phyloP scores from a whole-genome alignment of 2,797 vertebrate genomes.

The Apogon hyalosoma region DNA sequence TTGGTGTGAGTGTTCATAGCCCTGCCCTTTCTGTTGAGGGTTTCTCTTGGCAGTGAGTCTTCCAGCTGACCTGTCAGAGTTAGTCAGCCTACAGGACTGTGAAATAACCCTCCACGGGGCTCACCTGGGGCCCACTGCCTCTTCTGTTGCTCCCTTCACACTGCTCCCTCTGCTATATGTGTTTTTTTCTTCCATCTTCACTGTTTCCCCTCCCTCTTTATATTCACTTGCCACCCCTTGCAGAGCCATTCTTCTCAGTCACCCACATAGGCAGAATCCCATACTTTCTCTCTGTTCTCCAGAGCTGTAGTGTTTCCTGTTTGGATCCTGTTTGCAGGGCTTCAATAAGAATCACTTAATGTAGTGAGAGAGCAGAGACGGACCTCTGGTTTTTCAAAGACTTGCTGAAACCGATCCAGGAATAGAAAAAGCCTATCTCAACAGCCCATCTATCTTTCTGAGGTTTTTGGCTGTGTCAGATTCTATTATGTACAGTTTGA shows the following conservation, averaged over 20 bases:
- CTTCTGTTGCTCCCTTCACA: constrained; percentile 41
- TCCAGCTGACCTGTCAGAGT: constrained; percentile 76
- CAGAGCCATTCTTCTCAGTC: constrained; percentile 17
- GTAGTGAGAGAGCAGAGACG: constrained; percentile 23
- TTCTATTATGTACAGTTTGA: constrained; percentile 23
- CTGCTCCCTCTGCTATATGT: no score
- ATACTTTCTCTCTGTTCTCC: constrained; percentile 28
- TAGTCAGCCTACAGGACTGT: constrained; percentile 68
- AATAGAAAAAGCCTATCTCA: constrained; percentile 42
- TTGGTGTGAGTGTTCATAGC: constrained; percentile 4
- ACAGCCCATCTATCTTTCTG: constrained; percentile 36
- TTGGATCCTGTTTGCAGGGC: constrained; percentile 43
- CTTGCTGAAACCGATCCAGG: constrained; percentile 42
- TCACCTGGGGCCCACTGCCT: constrained; percentile 29
- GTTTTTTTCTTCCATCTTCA: no score
- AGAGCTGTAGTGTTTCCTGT: constrained; percentile 48
- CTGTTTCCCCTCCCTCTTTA: constrained; percentile 40
- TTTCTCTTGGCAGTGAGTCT: constrained; percentile 68
- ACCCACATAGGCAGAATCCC: constrained; percentile 18
- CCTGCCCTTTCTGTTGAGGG: constrained; percentile 38
- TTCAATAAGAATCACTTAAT: constrained; percentile 56
- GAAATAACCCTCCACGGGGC: constrained; percentile 65
- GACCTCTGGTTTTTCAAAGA: constrained; percentile 19
- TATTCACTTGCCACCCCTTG: constrained; percentile 42
- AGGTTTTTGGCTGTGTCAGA: constrained; percentile 27